Evolutionary conservation across 2,113 vertebrate species (phyloP), one percentile per base, ranked within the genome.

Genomic region (Jacana jacana): DNA sequence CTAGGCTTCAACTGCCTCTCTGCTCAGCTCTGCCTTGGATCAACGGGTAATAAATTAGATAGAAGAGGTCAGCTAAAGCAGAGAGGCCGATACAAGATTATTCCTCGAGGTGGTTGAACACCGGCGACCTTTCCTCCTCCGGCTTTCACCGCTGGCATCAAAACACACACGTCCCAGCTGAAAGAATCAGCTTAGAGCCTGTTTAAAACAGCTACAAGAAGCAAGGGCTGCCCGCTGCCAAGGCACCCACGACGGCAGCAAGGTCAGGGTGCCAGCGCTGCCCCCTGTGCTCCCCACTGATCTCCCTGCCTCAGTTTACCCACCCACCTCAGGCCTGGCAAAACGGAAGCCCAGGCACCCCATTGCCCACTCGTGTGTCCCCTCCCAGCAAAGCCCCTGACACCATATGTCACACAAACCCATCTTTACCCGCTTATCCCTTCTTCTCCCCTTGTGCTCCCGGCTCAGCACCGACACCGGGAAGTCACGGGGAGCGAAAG

Each of bases 361-460:
- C 63, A 0, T 5, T 60, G 57, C 66, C 79, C 0, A 0, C 64
- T 19, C 9, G 0, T 0, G 0, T 55, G 49, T 28, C 51, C 24
- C 24, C 24, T 24, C 24, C 46, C 6, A 0, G 40, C 82, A 90
- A 72, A 93, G 93, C 85, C 61, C 82, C 82, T 61, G 2, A 1
- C 3, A 2, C 92, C 92, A 49, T 39, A 42, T 84, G 93, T 91
- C 80, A 51, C 95, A 64, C 77, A 5, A 81, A 33, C 86, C 76
- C 86, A 7, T 65, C 91, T 16, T 15, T 2, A 89, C 42, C 39
- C 1, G 28, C 93, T 92, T 23, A 71, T 40, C 86, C 92, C 66
- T 39, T 79, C 95, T 65, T 7, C 82, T 82, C 69, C 85, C 60
- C 89, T 69, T 76, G 73, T 72, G 84, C 93, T 84, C 70, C 85